Evolutionary conservation across 1,140 invertebrate genomes (phyloP), one percentile per base, ranked within the genome.

Genomic region (Drosophila saltans): DNA sequence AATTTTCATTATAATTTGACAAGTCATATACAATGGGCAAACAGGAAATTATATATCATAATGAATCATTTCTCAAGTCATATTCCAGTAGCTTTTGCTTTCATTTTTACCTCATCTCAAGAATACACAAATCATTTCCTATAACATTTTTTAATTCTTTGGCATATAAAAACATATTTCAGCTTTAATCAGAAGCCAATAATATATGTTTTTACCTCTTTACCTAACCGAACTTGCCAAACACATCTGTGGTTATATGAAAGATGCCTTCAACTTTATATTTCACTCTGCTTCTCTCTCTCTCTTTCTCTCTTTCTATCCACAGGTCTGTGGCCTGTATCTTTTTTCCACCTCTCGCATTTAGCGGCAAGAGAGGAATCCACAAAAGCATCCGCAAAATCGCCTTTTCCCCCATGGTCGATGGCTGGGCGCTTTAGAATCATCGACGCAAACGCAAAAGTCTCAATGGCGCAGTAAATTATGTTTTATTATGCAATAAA

Each of bases 401-500:
- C 61, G 43, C 72, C 60, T 57, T 65, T 45, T 59, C 59, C 62
- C 58, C 69, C 48, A 74, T 69, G 80, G 78, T 81, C 69, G 69
- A 78, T 81, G 82, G 72, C 66, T 88, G 45, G 26, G 83, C 80
- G 83, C 80, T 89, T 89, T 83, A 88, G 80, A 83, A 88, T 89
- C 77, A 89, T 88, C 83, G 84, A 88, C 84, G 83, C 73, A 83
- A 82, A 86, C 83, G 84, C 84, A 88, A 81, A 81, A 90, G 89
- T 91, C 90, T 91, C 90, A 89, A 91, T 91, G 90, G 90, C 83
- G 85, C 91, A 78, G 91, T 92, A 92, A 92, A 92, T 92, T 92
- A 92, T 92, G 88, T 92, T 92, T 91, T 92, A 92, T 92, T 91
- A 92, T 92, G 91, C 91, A 92, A 92, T 92, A 92, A 92, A 92